Conservation (phyloP, 2,113 vertebrate genomes). For the Halichoeres trimaculatus region DNA sequence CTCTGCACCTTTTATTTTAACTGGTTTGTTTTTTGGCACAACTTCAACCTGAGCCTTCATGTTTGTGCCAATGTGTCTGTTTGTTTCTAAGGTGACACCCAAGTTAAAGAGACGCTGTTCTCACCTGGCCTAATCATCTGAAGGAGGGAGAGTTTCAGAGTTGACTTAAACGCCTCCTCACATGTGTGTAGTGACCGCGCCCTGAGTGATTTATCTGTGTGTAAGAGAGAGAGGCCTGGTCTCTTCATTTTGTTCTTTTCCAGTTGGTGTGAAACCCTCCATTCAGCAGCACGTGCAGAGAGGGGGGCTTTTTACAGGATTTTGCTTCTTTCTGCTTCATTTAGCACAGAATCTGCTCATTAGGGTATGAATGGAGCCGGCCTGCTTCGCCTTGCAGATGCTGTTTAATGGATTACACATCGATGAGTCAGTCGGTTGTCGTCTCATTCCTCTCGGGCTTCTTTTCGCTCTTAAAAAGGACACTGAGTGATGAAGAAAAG, state of each 20-base stretch:
- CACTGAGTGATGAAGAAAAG: conserved; percentile 9
- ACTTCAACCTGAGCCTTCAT: neutral
- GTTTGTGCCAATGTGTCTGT: neutral
- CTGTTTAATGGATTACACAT: conserved; percentile 49
- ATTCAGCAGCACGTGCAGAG: conserved; percentile 2
- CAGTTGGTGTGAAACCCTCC: neutral
- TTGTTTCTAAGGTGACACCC: neutral
- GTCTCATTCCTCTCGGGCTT: conserved; percentile 9
- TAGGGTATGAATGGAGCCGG: conserved; percentile 28
- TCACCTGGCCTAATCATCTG: neutral
- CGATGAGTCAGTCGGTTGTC: conserved; percentile 43
- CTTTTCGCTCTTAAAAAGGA: conserved; percentile 7
- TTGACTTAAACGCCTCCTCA: neutral
- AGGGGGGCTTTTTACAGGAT: neutral
- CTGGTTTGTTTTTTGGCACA: no score
- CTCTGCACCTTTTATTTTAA: neutral
- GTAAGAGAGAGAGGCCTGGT: conserved; percentile 7
- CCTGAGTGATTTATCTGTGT: neutral
- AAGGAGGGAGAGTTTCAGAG: neutral
- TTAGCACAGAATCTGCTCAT: conserved; percentile 37
- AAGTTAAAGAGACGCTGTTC: neutral
- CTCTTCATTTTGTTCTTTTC: neutral
- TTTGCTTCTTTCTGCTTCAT: conserved; percentile 28
- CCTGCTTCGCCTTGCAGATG: conserved; percentile 42
- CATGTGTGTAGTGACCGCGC: neutral